Percentiles rank a stretch among this genome's conserved stretches.
Conservation (phyloP, 2,888 invertebrate species). For the Sipha maydis region DNA sequence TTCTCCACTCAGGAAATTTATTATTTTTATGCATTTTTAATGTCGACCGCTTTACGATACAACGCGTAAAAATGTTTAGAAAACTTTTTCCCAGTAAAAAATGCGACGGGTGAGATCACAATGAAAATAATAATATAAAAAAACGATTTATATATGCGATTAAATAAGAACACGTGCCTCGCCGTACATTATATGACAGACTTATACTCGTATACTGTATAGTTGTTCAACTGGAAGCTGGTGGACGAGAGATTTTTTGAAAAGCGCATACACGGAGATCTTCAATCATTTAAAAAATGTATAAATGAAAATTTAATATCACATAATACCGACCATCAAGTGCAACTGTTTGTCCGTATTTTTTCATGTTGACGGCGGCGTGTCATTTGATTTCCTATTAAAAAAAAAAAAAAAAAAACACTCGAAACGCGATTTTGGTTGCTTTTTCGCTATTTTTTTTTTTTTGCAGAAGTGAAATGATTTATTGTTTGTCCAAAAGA, state of each 20-base stretch:
- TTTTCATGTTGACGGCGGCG: not conserved
- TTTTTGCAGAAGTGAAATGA: conserved; percentile 18
- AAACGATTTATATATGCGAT: too few relatives aligned
- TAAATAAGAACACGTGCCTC: too few relatives aligned
- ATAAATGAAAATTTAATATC: not conserved
- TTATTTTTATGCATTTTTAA: too few relatives aligned
- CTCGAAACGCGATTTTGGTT: conserved; percentile 21
- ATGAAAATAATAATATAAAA: too few relatives aligned
- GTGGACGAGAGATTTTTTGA: not conserved
- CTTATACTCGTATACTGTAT: too few relatives aligned
- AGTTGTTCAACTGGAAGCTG: too few relatives aligned
- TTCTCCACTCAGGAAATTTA: too few relatives aligned
- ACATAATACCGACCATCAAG: conserved; percentile 3
- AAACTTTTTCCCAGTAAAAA: too few relatives aligned
- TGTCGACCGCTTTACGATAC: too few relatives aligned
- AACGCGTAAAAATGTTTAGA: too few relatives aligned
- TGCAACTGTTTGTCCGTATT: conserved; percentile 20
- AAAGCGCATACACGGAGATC: conserved; percentile 9
- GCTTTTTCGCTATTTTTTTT: not conserved
- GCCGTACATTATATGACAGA: too few relatives aligned
- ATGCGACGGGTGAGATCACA: too few relatives aligned
- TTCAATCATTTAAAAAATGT: conserved; percentile 29
- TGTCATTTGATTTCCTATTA: conserved; percentile 15
- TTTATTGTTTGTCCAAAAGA: conserved; percentile 44
- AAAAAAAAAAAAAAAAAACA: not conserved